Evolutionary conservation across 2,113 vertebrate species (phyloP).

Genomic region (Tragelaphus strepsiceros): DNA sequence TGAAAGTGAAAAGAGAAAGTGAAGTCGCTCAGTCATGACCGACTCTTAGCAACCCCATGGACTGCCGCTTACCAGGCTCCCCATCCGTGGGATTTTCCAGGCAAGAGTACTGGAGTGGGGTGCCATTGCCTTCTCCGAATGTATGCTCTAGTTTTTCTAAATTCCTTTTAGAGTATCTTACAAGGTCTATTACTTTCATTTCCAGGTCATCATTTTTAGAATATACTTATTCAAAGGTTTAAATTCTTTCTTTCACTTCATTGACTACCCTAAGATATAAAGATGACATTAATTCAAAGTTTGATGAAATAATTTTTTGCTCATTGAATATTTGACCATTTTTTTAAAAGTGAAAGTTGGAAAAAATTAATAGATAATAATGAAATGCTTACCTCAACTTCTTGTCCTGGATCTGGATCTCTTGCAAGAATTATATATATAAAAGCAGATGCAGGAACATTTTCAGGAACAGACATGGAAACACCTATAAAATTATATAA

Average conservation of each 20-base stretch:
- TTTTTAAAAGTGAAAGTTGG: not conserved
- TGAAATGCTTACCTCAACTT: constrained; percentile 51
- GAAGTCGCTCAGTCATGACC: too few species aligned
- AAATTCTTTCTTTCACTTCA: not conserved
- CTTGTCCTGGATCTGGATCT: constrained; percentile 55
- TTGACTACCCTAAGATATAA: not conserved
- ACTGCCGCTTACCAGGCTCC: too few species aligned
- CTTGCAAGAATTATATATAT: constrained; percentile 62
- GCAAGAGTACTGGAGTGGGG: too few species aligned
- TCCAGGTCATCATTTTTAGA: not conserved
- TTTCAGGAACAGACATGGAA: constrained; percentile 60
- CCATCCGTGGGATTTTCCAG: too few species aligned
- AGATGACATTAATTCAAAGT: not conserved
- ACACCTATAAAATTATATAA: constrained; percentile 24
- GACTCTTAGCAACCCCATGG: too few species aligned
- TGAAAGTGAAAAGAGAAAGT: too few species aligned
- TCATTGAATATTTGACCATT: not conserved
- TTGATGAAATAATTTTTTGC: not conserved
- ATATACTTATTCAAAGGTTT: not conserved
- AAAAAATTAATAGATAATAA: not conserved
- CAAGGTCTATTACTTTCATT: not conserved
- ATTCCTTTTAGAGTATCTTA: not conserved
- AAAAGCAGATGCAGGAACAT: constrained; percentile 8
- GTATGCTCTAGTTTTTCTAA: not conserved
- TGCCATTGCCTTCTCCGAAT: too few species aligned